Base-by-base conservation (phyloP, 2,888 invertebrate species). In the Trissonchulus latispiculum region DNA sequence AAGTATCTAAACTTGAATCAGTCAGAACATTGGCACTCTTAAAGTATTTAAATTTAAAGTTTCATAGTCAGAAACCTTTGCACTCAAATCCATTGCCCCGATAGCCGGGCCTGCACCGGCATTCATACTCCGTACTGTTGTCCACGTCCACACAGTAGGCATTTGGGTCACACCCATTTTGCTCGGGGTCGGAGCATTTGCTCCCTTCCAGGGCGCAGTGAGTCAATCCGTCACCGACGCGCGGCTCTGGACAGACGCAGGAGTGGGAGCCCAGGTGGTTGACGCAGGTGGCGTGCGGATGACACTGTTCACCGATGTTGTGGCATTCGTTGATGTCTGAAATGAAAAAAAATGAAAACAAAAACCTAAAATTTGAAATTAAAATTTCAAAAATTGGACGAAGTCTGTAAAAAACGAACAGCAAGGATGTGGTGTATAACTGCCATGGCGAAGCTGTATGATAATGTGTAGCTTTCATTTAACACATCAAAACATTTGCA, bases 251-350 rank as follows among this genome's bases (percentile, higher is more conserved):
- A 36, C 69, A 68, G 36, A 68, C 35, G 36, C 69, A 68, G n/a
- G 29, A 23, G 36, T 32, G 35, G 3, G 32, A n/a, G 33, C 69
- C 69, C 69, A 36, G 69, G 8, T 68, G 69, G 36, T 68, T 68
- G 33, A 68, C n/a, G 69, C 69, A 68, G 31, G 69, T 68, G 31
- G 69, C 69, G n/a, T 33, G 36, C 36, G 69, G 69, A 33, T 68
- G 69, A 68, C 69, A 68, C 15, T 68, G n/a, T 3, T 68, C 69
- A n/a, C 69, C 69, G 2, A 33, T 2, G 35, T 36, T 36, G 3
- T 35, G 33, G n/a, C 69, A 68, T 68, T 68, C 69, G 69, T 68
- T 33, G 28, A 36, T 36, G 69, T 68, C 69, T 68, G 36, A 68
- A 68, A 62, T 15, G n/a, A n/a, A n/a, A n/a, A n/a, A n/a, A n/a